A percentile compares a stretch with the other conserved stretches of the same genome.
phyloP scores from a whole-genome alignment of 1,140 invertebrate species.

The Antheraea mylitta region DNA sequence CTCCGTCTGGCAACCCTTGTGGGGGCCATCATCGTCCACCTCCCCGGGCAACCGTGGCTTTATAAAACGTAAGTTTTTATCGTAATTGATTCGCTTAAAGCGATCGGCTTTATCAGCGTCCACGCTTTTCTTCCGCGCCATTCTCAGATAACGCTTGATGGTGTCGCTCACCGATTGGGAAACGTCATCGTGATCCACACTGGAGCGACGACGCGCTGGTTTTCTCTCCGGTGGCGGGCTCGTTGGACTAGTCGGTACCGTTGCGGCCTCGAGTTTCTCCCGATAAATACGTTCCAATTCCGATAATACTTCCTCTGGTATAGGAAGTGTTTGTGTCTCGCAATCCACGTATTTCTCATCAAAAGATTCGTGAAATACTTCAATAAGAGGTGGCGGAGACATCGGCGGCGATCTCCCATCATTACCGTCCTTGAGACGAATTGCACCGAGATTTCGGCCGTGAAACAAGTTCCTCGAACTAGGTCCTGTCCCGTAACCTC shows the following conservation, averaged over 20 bases:
- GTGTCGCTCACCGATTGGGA: slow-evolving; percentile 92
- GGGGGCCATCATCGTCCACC: slow-evolving; percentile 85
- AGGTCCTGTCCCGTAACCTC: slow-evolving; percentile 34
- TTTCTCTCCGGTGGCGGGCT: slow-evolving; percentile 63
- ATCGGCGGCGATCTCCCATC: slow-evolving; percentile 63
- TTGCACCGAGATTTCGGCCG: slow-evolving; percentile 53
- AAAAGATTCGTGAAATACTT: slow-evolving; percentile 81
- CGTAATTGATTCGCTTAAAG: slow-evolving; percentile 93
- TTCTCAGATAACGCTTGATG: slow-evolving; percentile 89
- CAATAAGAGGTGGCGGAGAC: slow-evolving; percentile 84
- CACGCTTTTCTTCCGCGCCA: slow-evolving; percentile 91
- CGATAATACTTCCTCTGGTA: slow-evolving; percentile 78
- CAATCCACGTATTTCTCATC: slow-evolving; percentile 75
- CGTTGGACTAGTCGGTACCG: slow-evolving; percentile 52
- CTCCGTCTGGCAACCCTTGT: slow-evolving; percentile 87
- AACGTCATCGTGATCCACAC: slow-evolving; percentile 90
- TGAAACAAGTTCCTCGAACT: slow-evolving; percentile 55
- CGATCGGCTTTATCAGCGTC: slow-evolving; percentile 89
- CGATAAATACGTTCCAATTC: slow-evolving; percentile 68
- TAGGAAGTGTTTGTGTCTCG: slow-evolving; percentile 82
- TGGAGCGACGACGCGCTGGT: slow-evolving; percentile 81
- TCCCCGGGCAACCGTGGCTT: slow-evolving; percentile 88
- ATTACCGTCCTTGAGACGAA: slow-evolving; percentile 58
- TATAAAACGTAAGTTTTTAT: slow-evolving; percentile 90
- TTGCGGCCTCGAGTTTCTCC: slow-evolving; percentile 55